phyloP scores from a whole-genome alignment of 2,888 invertebrate species.

The Trilocha varians region DNA sequence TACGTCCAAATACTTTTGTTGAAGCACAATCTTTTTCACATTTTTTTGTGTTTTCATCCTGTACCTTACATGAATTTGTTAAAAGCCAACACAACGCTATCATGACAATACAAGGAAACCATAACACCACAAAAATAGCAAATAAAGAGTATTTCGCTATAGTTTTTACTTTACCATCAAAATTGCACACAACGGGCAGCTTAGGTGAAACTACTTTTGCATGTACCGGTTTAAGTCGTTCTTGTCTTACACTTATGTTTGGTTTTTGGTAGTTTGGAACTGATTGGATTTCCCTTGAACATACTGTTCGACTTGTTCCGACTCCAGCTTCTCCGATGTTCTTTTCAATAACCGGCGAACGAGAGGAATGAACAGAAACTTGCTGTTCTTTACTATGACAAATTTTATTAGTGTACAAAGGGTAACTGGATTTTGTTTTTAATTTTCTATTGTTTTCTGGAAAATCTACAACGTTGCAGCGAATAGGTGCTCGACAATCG shows the following conservation, averaged over 20 bases:
- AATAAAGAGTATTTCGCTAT: slow-evolving; percentile 22
- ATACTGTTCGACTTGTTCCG: slow-evolving; percentile 1
- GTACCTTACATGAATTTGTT: slow-evolving; percentile 24
- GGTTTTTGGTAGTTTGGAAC: neutral
- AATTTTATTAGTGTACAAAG: neutral
- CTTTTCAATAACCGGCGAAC: slow-evolving; percentile 4
- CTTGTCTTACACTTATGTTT: neutral
- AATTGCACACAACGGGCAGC: slow-evolving; percentile 1
- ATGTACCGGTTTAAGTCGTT: neutral
- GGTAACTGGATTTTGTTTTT: neutral
- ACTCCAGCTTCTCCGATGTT: slow-evolving; percentile 8
- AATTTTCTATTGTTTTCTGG: slow-evolving; percentile 1
- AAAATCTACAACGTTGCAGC: slow-evolving; percentile 3
- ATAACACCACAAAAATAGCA: slow-evolving; percentile 24
- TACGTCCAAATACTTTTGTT: no score
- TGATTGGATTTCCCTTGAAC: neutral
- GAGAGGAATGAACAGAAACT: slow-evolving; percentile 13
- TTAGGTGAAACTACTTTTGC: slow-evolving; percentile 4
- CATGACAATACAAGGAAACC: slow-evolving; percentile 35
- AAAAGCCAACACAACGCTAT: slow-evolving; percentile 26
- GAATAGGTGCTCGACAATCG: neutral
- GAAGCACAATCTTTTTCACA: slow-evolving; percentile 6
- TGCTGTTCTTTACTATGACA: slow-evolving; percentile 8
- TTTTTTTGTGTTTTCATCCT: slow-evolving; percentile 6
- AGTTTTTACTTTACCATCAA: slow-evolving; percentile 6